Percentiles rank a stretch among this genome's conserved stretches.
Conservation (phyloP, 2,113 vertebrate species). For the Aphyosemion australe region DNA sequence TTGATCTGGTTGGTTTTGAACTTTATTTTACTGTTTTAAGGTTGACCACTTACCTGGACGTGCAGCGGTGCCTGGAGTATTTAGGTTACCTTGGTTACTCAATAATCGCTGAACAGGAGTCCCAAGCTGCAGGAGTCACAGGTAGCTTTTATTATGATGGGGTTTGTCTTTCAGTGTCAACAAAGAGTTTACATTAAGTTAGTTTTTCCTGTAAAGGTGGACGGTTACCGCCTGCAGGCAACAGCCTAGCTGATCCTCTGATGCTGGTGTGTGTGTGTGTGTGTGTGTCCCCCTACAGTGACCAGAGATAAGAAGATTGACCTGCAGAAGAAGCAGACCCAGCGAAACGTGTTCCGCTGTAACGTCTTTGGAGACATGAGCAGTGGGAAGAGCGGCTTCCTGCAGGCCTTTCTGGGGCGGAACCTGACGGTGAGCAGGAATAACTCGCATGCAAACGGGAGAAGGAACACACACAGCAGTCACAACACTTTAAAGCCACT, state of each 20-base stretch:
- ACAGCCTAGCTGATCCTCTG: constrained; percentile 44
- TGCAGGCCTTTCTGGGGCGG: constrained; percentile 91
- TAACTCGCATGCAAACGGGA: not conserved
- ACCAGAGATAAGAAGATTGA: constrained; percentile 97
- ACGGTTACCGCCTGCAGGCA: not conserved
- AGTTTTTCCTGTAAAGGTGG: not conserved
- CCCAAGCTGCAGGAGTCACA: constrained; percentile 91
- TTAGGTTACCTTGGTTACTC: constrained; percentile 95
- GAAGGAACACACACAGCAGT: not conserved
- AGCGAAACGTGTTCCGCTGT: constrained; percentile 94
- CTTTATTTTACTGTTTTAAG: constrained; percentile 68
- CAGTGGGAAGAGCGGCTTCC: constrained; percentile 93
- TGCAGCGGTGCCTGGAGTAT: constrained; percentile 95
- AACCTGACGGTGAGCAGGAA: constrained; percentile 84
- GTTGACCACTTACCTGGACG: constrained; percentile 93
- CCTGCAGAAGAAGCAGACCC: constrained; percentile 96
- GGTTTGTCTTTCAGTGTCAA: too few relatives aligned
- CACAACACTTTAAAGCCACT: constrained; percentile 1
- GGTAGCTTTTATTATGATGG: constrained; percentile 68
- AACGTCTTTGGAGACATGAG: constrained; percentile 90
- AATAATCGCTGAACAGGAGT: constrained; percentile 95
- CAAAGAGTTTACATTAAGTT: too few relatives aligned
- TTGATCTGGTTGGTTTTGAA: not conserved
- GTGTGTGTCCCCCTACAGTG: constrained; percentile 75
- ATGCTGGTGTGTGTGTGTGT: constrained; percentile 8